phyloP scores from a whole-genome alignment of 2,888 invertebrate genomes.

The Lasioglossum pauxillum region DNA sequence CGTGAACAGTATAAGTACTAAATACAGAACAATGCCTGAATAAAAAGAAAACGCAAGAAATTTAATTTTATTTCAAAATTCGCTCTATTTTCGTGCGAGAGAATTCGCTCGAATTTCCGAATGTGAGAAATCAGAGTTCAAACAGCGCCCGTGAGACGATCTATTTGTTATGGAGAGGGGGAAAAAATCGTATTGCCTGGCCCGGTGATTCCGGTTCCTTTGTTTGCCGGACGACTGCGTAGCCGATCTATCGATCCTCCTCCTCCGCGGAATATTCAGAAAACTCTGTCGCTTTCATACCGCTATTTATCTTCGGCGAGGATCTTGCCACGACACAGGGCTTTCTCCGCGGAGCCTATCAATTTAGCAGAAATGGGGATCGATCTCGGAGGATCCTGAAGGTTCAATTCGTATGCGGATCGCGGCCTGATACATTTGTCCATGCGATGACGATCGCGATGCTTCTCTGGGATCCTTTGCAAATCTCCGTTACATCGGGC shows the following conservation, averaged over 20 bases:
- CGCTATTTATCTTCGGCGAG: constrained; percentile 15
- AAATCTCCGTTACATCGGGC: neutral
- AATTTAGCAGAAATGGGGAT: constrained; percentile 16
- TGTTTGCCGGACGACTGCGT: constrained; percentile 21
- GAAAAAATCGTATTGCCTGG: neutral
- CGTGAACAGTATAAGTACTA: neutral
- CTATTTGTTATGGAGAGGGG: neutral
- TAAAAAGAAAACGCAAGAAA: neutral
- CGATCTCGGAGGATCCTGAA: constrained; percentile 11
- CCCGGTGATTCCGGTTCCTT: constrained; percentile 6
- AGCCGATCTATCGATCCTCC: neutral
- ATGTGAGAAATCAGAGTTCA: neutral
- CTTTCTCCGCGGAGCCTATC: constrained; percentile 16
- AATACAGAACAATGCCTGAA: neutral
- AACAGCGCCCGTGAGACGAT: neutral
- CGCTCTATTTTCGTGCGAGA: neutral
- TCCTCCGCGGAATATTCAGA: constrained; percentile 6
- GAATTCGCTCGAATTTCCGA: neutral
- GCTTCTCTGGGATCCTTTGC: neutral
- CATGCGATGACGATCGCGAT: constrained; percentile 3
- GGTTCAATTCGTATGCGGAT: constrained; percentile 16
- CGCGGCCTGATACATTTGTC: neutral
- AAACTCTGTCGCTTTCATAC: constrained; percentile 22
- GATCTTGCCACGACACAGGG: constrained; percentile 10
- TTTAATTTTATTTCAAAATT: neutral